phyloP scores from a whole-genome alignment of 2,113 vertebrate genomes.

The Myxocyprinus asiaticus region DNA sequence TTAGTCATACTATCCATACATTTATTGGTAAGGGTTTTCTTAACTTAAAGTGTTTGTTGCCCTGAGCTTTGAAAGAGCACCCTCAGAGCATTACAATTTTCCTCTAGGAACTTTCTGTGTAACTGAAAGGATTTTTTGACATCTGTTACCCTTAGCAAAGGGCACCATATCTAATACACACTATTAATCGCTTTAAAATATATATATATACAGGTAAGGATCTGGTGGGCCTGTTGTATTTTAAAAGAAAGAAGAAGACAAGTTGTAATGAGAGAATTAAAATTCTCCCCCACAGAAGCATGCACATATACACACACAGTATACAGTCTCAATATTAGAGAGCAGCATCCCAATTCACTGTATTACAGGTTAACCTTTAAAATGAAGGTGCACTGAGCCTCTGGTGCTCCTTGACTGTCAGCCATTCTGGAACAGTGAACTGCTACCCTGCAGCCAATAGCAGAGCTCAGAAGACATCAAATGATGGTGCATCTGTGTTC shows the following conservation, averaged over 20 bases:
- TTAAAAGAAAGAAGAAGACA: neutral
- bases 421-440: slow-evolving; percentile 8
- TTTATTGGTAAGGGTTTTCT: too few species aligned
- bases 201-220: neutral
- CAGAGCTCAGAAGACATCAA: slow-evolving; percentile 28
- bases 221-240: neutral
- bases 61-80: neutral
- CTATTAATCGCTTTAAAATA: neutral
- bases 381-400: neutral
- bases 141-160: neutral
- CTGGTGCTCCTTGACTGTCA: slow-evolving; percentile 22
- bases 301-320: neutral
- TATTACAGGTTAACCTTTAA: slow-evolving; percentile 39
- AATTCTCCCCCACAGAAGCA: slow-evolving; percentile 9
- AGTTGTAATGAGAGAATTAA: neutral
- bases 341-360: neutral
- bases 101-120: neutral
- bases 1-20: too few species aligned
- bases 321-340: slow-evolving; percentile 30
- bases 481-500: slow-evolving; percentile 16
- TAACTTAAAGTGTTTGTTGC: too few species aligned
- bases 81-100: neutral
- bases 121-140: neutral
- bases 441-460: slow-evolving; percentile 13
- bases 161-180: neutral